Evolutionary conservation across 1,140 invertebrate genomes (phyloP), one percentile per base, ranked within the genome.

Genomic region (Tetramorium parvispinum): DNA sequence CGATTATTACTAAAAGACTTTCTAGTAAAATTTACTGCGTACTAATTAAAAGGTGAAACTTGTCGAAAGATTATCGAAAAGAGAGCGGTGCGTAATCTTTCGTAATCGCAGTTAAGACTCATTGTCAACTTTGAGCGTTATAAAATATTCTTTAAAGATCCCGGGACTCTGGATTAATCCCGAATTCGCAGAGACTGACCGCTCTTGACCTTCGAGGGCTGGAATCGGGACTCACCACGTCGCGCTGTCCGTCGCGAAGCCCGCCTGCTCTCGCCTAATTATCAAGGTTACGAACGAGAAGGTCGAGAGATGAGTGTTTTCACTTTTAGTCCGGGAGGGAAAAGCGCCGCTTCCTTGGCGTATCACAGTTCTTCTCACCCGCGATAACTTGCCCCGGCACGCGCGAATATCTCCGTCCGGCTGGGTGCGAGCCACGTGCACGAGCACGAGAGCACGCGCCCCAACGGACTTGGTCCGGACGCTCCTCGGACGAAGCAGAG

Each of bases 131-230:
- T 76, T 10, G 24, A 40, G 11, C 46, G 8, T 49, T 46, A 7
- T n/a, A 4, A 2, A 46, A 11, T 57, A n/a, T 32, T 21, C 10
- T 4, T 11, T 32, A 46, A 53, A 46, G 46, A 32, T 63, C 6
- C 40, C 2, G 8, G 53, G 3, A 53, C 40, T 49, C 2, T 49
- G 11, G 13, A 49, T 43, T 43, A 43, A 43, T 43, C 1, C 40
- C 10, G 55, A 49, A 59, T 83, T 71, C 11, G 53, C 24, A 73
- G 3, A 68, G 16, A 0, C 8, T 85, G 83, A 90, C 79, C 78
- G 87, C 79, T 88, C 87, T 90, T 90, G 89, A 91, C 83, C 89
- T 85, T 85, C 49, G 37, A 37, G 55, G 32, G 32, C n/a, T 32
- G 43, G 43, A 88, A 90, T 73, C 40, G n/a, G 55, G 77, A 88